Percentiles rank a stretch among this genome's conserved stretches.
Conservation (phyloP, 2,797 vertebrate species). For the Danio aesculapii region DNA sequence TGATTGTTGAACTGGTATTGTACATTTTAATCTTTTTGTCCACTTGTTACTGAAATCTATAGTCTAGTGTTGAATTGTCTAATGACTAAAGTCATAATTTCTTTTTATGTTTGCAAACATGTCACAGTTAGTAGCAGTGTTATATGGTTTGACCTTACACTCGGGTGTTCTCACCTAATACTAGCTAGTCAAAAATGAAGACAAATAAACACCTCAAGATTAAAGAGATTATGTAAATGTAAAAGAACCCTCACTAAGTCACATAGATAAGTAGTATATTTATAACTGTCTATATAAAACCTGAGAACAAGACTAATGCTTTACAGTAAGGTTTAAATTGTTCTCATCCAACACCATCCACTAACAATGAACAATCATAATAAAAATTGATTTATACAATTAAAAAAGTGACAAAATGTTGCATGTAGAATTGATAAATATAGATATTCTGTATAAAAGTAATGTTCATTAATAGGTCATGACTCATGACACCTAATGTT, state of each 20-base stretch:
- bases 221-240: not conserved
- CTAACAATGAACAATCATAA: not conserved
- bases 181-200: not conserved
- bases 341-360: not conserved
- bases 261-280: not conserved
- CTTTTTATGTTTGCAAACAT: not conserved
- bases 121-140: not conserved
- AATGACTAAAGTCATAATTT: too few relatives aligned
- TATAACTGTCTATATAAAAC: not conserved
- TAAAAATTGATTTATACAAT: not conserved
- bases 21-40: not conserved
- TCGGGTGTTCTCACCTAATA: not conserved
- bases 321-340: not conserved
- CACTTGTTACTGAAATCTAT: not conserved
- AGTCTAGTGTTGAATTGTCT: too few relatives aligned
- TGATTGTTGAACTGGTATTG: too few relatives aligned
- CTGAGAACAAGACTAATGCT: not conserved
- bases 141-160: constrained; percentile 19
- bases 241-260: too few relatives aligned
- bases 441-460: not conserved
- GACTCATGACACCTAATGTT: not conserved
- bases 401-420: not conserved
- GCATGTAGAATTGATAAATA: not conserved
- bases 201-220: not conserved
- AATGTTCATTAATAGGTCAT: not conserved